Evolutionary conservation across 1,140 invertebrate genomes (phyloP), one percentile per base, ranked within the genome.

Genomic region (Drosophila trapezifrons): DNA sequence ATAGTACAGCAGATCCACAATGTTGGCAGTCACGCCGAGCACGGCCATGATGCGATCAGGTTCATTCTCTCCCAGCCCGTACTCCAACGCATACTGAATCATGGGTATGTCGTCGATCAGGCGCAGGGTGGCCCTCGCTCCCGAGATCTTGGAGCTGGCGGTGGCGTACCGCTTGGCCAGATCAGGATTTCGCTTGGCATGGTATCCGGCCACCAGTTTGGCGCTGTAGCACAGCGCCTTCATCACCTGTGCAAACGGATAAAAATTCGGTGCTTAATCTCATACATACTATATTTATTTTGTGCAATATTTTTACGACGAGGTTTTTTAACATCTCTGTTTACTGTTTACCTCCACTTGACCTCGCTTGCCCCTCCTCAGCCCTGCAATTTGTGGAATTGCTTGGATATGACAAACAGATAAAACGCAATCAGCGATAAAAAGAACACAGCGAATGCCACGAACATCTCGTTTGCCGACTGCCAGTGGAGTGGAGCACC

Each of bases 101-200:
- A 95, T 95, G 8, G 96, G 95, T 75, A 96, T 93, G 78, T 96
- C 96, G 93, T 97, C 96, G 52, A 97, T 94, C 38, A 97, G 92
- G 67, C 96, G 93, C 38, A 96, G 91, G 42, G 95, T 94, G 4
- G 95, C 93, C 76, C 96, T 92, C 59, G 95, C 95, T 9, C 92
- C 93, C 43, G 95, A 95, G 78, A 97, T 93, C 80, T 95, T 93
- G 9, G 93, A 94, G 67, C 95, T 93, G 75, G 96, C 93, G 32
- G 87, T 93, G 49, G 93, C 92, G 18, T 95, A 94, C 65, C 94
- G 94, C 27, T 93, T 92, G 3, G 94, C 92, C 35, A 92, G 87
- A 22, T 93, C 91, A 13, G 94, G 82, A 58, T 95, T 93, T 13
- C 86, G 80, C 37, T 83, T 89, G 4, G 92, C 91, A 64, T 93